Conservation (phyloP, 2,113 vertebrate genomes). For the Gnathonemus longibarbis region DNA sequence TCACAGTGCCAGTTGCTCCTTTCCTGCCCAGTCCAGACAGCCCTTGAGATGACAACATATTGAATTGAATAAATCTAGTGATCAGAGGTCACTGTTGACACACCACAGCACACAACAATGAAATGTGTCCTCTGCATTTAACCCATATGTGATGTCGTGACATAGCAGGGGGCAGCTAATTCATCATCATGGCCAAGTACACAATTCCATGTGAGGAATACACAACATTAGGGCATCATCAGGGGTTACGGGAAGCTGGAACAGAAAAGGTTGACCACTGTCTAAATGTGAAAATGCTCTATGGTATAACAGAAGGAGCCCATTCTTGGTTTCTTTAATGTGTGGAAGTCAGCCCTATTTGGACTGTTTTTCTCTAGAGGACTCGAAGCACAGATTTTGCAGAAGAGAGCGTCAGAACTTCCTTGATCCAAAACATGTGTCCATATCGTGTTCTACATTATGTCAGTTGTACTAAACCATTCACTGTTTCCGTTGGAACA, state of each 20-base stretch:
- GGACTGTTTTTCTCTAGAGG: background rate
- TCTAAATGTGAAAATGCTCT: background rate
- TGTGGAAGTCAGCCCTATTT: background rate
- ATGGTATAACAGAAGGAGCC: background rate
- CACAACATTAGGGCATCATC: background rate
- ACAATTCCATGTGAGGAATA: background rate
- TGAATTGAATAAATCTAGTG: background rate
- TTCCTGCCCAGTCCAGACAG: background rate
- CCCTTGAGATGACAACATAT: background rate
- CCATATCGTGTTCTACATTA: constrained; percentile 8
- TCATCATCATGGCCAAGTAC: background rate
- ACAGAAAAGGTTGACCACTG: background rate
- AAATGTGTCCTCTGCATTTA: too few species aligned
- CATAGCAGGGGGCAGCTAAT: too few species aligned
- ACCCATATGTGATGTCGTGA: too few species aligned
- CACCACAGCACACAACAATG: too few species aligned
- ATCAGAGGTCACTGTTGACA: too few species aligned
- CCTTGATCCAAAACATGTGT: constrained; percentile 13
- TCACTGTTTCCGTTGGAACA: constrained; percentile 2
- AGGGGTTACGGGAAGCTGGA: background rate
- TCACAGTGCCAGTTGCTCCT: background rate
- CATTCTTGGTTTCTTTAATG: background rate
- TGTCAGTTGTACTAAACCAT: constrained; percentile 1
- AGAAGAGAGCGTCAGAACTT: background rate
- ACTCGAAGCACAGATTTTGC: background rate